phyloP scores from a whole-genome alignment of 2,888 invertebrate species.

The Thymelicus sylvestris region DNA sequence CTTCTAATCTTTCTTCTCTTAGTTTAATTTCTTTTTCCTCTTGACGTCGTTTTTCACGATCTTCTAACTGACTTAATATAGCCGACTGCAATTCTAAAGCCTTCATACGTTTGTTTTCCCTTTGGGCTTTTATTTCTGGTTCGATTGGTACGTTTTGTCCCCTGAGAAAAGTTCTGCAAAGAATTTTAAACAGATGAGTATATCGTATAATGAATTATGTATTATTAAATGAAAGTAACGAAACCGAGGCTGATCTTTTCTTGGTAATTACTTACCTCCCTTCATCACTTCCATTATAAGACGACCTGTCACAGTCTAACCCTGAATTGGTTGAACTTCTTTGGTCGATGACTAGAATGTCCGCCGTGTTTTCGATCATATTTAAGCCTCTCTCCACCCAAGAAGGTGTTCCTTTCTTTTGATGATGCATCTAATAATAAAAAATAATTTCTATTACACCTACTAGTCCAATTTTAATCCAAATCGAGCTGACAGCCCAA shows the following conservation, averaged over 20 bases:
- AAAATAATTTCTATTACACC: slow-evolving; percentile 3
- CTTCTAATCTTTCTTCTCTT: slow-evolving; percentile 92
- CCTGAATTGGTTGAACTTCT: slow-evolving; percentile 76
- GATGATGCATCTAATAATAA: slow-evolving; percentile 71
- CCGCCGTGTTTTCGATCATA: slow-evolving; percentile 78
- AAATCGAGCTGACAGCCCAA: too few relatives aligned
- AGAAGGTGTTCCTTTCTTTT: slow-evolving; percentile 80
- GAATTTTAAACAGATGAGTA: slow-evolving; percentile 38
- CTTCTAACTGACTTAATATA: slow-evolving; percentile 93
- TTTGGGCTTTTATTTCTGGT: slow-evolving; percentile 90
- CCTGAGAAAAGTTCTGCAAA: slow-evolving; percentile 88
- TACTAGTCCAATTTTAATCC: too few relatives aligned
- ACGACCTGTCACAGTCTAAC: slow-evolving; percentile 74
- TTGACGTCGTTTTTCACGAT: slow-evolving; percentile 89
- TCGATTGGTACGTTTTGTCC: slow-evolving; percentile 95
- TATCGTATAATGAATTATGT: slow-evolving; percentile 23
- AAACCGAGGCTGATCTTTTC: not conserved
- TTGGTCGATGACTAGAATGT: slow-evolving; percentile 85
- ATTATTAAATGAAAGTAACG: slow-evolving; percentile 31
- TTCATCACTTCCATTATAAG: slow-evolving; percentile 78
- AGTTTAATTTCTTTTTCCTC: slow-evolving; percentile 90
- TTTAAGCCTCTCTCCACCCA: slow-evolving; percentile 85
- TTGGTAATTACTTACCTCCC: slow-evolving; percentile 61
- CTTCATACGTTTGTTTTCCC: slow-evolving; percentile 92
- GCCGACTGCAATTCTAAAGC: slow-evolving; percentile 95